A percentile compares a stretch with the other conserved stretches of the same genome.
Evolutionary conservation across 53 echinoderm and acorn worm species (phyloP).

Genomic region (Mesocentrotus franciscanus): DNA sequence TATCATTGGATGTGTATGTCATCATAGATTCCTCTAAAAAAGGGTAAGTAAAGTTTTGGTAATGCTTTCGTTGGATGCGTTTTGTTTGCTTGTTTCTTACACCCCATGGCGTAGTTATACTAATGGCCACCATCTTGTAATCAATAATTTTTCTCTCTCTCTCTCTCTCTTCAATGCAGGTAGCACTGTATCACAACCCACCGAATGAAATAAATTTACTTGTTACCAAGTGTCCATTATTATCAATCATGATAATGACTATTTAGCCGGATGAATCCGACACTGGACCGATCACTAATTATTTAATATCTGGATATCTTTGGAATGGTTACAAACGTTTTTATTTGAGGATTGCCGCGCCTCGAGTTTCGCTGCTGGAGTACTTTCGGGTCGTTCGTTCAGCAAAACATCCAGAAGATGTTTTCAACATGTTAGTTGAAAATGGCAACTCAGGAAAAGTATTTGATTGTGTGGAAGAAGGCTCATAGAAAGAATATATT

Average conservation of each 20-base stretch:
- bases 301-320: neutral
- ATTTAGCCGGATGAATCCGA: neutral
- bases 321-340: neutral
- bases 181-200: neutral
- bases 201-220: neutral
- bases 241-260: neutral
- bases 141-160: conserved; percentile 20
- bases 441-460: conserved; percentile 60
- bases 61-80: neutral
- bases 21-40: neutral
- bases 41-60: conserved; percentile 8
- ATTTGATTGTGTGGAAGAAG: conserved; percentile 61
- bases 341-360: neutral
- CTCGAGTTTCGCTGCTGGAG: neutral
- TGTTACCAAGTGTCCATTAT: neutral
- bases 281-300: neutral
- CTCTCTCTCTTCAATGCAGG: neutral
- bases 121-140: conserved; percentile 43
- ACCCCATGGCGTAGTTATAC: neutral
- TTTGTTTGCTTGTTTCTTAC: conserved; percentile 1
- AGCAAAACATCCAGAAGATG: conserved; percentile 15
- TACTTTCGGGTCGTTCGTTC: neutral
- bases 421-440: conserved; percentile 30
- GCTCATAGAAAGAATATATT: neutral
- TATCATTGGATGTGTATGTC: conserved; percentile 11